Percentiles rank a stretch among this genome's conserved stretches.
phyloP scores from a whole-genome alignment of 2,888 invertebrate genomes.

The Euphydryas editha region DNA sequence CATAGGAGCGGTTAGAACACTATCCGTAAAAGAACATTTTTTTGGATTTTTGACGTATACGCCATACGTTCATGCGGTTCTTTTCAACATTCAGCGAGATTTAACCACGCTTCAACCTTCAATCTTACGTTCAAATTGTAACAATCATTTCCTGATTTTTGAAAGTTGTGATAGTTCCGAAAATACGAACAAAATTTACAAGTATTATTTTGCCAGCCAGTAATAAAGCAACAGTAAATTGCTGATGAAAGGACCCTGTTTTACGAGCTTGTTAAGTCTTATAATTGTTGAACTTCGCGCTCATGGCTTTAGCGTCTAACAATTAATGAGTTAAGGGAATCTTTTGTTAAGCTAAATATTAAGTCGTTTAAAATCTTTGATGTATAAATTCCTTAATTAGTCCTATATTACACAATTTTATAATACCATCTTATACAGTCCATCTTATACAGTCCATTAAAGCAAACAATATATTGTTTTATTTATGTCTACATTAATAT shows the following conservation, averaged over 20 bases:
- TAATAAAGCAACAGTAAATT: slow-evolving; percentile 56
- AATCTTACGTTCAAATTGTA: no score
- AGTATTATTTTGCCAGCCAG: slow-evolving; percentile 54
- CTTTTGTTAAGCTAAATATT: slow-evolving; percentile 40
- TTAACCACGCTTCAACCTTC: no score
- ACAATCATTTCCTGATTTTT: no score
- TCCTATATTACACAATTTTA: neutral
- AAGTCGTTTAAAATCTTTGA: slow-evolving; percentile 31
- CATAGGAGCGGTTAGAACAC: no score
- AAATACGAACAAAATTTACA: neutral
- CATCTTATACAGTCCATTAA: no score
- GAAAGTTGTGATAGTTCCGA: neutral
- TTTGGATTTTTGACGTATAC: no score
- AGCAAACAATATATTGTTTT: no score
- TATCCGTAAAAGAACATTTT: no score
- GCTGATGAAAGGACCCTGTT: slow-evolving; percentile 53
- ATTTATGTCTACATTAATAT: no score
- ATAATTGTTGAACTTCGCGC: slow-evolving; percentile 63
- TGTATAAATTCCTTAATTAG: neutral
- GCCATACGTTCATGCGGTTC: no score
- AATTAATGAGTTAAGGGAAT: slow-evolving; percentile 50
- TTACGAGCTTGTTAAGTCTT: slow-evolving; percentile 64
- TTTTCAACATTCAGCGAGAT: neutral
- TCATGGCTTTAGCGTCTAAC: slow-evolving; percentile 53
- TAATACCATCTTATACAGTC: neutral